Evolutionary conservation across 92 coral and sea anemone genomes (phyloP).

Genomic region (Paragorgia papillata): DNA sequence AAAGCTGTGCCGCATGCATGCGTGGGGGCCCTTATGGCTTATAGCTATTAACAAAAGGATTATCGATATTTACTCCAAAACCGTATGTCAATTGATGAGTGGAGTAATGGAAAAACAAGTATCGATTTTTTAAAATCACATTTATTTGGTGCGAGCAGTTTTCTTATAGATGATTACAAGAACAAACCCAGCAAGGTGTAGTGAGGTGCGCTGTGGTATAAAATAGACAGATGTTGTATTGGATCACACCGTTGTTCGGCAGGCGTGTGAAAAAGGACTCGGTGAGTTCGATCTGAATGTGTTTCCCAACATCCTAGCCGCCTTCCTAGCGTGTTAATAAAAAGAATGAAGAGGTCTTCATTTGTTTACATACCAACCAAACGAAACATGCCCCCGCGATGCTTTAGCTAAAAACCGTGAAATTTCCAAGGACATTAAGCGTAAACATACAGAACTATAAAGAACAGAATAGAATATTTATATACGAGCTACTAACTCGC

Average conservation of each 20-base stretch:
- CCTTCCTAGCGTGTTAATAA: conserved; percentile 14
- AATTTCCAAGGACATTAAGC: too few relatives aligned
- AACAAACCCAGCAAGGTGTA: too few relatives aligned
- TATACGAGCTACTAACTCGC: too few relatives aligned
- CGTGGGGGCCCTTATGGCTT: not conserved
- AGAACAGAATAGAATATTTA: too few relatives aligned
- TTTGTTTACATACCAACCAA: conserved; percentile 31
- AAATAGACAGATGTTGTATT: too few relatives aligned
- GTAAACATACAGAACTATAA: too few relatives aligned
- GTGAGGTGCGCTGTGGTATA: too few relatives aligned
- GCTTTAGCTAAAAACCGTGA: not conserved
- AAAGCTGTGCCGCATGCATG: not conserved
- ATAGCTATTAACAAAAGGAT: conserved; percentile 27
- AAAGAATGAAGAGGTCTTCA: not conserved
- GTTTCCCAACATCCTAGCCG: not conserved
- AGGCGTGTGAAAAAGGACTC: too few relatives aligned
- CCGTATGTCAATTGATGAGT: conserved; percentile 28
- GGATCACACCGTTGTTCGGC: too few relatives aligned
- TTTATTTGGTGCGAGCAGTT: too few relatives aligned
- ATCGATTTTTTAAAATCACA: not conserved
- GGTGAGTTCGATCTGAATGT: too few relatives aligned
- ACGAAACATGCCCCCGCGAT: conserved; percentile 32
- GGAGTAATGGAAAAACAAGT: conserved; percentile 15
- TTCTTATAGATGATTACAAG: too few relatives aligned
- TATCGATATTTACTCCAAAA: conserved; percentile 16